Conservation (phyloP, 2,888 invertebrate species). For the Schizotus pectinicornis region DNA sequence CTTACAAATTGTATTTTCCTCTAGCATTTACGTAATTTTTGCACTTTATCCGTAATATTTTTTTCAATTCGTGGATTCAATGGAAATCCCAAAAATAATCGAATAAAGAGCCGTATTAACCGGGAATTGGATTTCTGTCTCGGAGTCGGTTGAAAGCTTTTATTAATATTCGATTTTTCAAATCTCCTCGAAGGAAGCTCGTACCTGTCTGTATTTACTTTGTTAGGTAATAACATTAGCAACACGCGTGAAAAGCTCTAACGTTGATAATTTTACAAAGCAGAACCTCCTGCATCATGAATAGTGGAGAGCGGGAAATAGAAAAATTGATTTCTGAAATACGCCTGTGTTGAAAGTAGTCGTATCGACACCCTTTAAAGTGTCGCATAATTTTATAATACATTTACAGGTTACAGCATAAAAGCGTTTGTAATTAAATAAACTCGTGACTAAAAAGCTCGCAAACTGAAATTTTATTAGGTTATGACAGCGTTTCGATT, state of each 20-base stretch:
- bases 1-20: slow-evolving; percentile 6
- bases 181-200: slow-evolving; percentile 8
- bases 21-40: too few relatives aligned
- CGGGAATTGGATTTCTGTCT: slow-evolving; percentile 11
- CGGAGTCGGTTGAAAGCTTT: background rate
- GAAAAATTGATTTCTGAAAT: slow-evolving; percentile 28
- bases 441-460: slow-evolving; percentile 51
- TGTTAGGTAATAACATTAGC: slow-evolving; percentile 21
- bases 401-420: slow-evolving; percentile 51
- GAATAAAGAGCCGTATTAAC: slow-evolving; percentile 5
- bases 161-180: slow-evolving; percentile 17
- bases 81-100: background rate
- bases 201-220: slow-evolving; percentile 15
- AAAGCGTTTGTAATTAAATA: slow-evolving; percentile 52
- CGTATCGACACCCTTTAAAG: slow-evolving; percentile 52
- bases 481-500: slow-evolving; percentile 26
- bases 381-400: slow-evolving; percentile 53
- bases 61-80: background rate
- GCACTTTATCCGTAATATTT: background rate
- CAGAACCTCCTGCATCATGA: background rate
- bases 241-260: slow-evolving; percentile 20
- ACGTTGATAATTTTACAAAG: slow-evolving; percentile 17
- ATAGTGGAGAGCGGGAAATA: slow-evolving; percentile 23
- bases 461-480: slow-evolving; percentile 44
- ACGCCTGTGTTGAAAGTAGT: slow-evolving; percentile 47